These are phyloP conservation scores for Euwallacea fornicatus DNA, from an alignment of 1,140 invertebrate genomes.

Conservation along the genomic window DNA sequence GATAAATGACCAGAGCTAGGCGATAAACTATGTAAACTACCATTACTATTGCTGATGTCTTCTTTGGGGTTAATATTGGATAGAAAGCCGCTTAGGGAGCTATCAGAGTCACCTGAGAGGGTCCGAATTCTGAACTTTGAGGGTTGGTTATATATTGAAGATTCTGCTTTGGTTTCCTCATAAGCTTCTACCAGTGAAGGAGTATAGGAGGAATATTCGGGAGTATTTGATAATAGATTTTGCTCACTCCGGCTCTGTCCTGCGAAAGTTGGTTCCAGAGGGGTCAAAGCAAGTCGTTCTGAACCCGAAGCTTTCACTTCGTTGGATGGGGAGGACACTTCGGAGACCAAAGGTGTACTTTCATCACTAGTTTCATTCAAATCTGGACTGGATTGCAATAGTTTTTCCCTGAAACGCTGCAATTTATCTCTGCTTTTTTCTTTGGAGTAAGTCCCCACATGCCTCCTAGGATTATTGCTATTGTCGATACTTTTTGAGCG, in stretches of 20 bases:
- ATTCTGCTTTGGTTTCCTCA: not conserved
- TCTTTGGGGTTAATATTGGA: slow-evolving; percentile 17
- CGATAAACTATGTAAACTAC: slow-evolving; percentile 42
- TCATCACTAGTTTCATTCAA: slow-evolving; percentile 52
- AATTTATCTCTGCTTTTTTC: slow-evolving; percentile 48
- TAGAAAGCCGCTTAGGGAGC: slow-evolving; percentile 34
- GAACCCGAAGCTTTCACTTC: slow-evolving; percentile 44
- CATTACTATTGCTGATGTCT: slow-evolving; percentile 31
- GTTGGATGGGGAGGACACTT: slow-evolving; percentile 49
- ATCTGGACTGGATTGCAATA: slow-evolving; percentile 52
- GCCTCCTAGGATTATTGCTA: slow-evolving; percentile 29
- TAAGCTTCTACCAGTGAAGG: slow-evolving; percentile 5
- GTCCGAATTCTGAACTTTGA: slow-evolving; percentile 28
- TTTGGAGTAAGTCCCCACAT: slow-evolving; percentile 4
- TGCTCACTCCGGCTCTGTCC: slow-evolving; percentile 39
- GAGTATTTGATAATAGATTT: slow-evolving; percentile 24
- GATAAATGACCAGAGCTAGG: slow-evolving; percentile 46
- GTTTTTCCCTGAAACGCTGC: slow-evolving; percentile 53
- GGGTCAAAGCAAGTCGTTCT: slow-evolving; percentile 45
- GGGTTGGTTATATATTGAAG: slow-evolving; percentile 6
- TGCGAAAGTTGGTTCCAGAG: slow-evolving; percentile 29
- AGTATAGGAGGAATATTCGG: slow-evolving; percentile 18
- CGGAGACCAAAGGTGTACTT: slow-evolving; percentile 54
- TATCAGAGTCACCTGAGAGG: slow-evolving; percentile 43
- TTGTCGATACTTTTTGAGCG: slow-evolving; percentile 52